Evolutionary conservation across 1,140 invertebrate genomes (phyloP).

Genomic region (Sesamia nonagrioides): DNA sequence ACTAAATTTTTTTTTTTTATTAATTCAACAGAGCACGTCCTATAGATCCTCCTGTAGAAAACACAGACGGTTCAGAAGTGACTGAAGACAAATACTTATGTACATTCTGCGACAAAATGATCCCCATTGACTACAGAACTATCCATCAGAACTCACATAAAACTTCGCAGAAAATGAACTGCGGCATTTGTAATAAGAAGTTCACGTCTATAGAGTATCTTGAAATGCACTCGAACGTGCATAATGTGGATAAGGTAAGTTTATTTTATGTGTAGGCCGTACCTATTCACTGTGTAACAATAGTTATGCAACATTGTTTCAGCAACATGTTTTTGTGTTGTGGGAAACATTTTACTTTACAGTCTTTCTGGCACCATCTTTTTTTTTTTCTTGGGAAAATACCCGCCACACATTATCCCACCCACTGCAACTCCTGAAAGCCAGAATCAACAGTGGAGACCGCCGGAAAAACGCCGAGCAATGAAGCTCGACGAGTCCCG

Average conservation of each 20-base stretch:
- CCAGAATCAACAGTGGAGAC: too few species aligned
- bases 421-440: too few species aligned
- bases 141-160: constrained; percentile 90
- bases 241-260: constrained; percentile 86
- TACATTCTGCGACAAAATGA: constrained; percentile 87
- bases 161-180: constrained; percentile 86
- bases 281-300: too few species aligned
- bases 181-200: constrained; percentile 90
- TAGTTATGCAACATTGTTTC: too few species aligned
- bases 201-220: constrained; percentile 90
- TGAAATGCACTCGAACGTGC: constrained; percentile 91
- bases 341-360: too few species aligned
- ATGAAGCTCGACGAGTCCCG: too few species aligned
- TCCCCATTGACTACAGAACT: constrained; percentile 88
- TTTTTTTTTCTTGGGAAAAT: too few species aligned
- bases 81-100: constrained; percentile 81
- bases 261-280: neutral
- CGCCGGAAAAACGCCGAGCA: too few species aligned
- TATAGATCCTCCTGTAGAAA: constrained; percentile 76
- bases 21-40: constrained; percentile 67
- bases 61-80: constrained; percentile 56
- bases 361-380: too few species aligned
- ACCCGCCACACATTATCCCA: too few species aligned
- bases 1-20: neutral
- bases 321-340: too few species aligned